Evolutionary conservation across 2,888 invertebrate species (phyloP).

Genomic region (Strigamia crassipes): DNA sequence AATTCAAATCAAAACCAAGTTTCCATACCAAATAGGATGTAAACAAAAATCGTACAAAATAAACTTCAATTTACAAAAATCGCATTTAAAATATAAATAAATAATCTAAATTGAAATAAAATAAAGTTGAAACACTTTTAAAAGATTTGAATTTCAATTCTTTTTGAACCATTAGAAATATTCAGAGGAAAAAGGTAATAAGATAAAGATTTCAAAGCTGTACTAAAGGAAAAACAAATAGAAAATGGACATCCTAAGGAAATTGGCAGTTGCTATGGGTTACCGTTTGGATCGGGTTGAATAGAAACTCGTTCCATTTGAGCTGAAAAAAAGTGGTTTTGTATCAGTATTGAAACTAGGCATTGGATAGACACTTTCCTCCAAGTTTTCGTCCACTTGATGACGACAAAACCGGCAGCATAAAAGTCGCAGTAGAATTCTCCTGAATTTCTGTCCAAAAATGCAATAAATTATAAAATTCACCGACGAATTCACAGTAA

Average conservation of each 20-base stretch:
- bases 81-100: no score
- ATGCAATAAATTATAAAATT: constrained; percentile 98
- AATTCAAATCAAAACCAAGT: no score
- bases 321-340: constrained; percentile 42
- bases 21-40: no score
- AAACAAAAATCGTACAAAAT: no score
- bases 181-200: no score
- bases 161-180: no score
- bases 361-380: constrained; percentile 46
- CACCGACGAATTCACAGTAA: constrained; percentile 95
- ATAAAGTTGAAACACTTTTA: no score
- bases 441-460: constrained; percentile 94
- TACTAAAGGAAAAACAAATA: no score
- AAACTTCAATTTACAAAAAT: no score
- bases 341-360: constrained; percentile 42
- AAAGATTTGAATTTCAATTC: no score
- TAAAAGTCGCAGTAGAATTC: constrained; percentile 71
- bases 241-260: neutral
- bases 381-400: constrained; percentile 13
- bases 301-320: constrained; percentile 24
- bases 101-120: no score
- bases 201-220: no score
- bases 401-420: constrained; percentile 54
- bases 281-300: constrained; percentile 1
- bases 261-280: neutral